Percentiles rank a stretch among this genome's conserved stretches.
phyloP scores from a whole-genome alignment of 2,797 vertebrate species.

The Trichosurus vulpecula region DNA sequence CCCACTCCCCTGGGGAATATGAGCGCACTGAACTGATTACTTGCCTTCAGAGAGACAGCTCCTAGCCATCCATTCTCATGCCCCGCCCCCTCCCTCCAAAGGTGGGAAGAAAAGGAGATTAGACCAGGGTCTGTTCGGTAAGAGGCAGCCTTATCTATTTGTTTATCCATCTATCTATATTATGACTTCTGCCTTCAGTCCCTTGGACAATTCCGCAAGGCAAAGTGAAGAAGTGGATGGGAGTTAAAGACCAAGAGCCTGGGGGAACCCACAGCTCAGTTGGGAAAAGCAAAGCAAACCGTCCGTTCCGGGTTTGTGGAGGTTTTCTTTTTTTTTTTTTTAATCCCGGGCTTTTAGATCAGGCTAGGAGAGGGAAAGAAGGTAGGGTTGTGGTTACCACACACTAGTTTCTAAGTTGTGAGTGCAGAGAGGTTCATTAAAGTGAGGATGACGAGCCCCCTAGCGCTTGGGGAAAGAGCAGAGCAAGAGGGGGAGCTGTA shows the following conservation, averaged over 20 bases:
- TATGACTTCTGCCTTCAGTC: conserved; percentile 34
- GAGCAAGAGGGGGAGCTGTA: neutral
- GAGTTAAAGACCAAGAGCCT: conserved; percentile 2
- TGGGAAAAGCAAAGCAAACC: neutral
- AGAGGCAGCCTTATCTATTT: conserved; percentile 65
- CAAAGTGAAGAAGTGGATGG: conserved; percentile 19
- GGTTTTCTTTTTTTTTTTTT: neutral
- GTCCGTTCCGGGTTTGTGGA: neutral
- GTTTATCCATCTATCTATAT: neutral
- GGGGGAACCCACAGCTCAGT: neutral
- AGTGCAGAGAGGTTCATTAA: neutral
- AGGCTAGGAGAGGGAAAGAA: neutral
- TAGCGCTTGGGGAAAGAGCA: neutral
- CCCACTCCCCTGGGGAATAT: neutral
- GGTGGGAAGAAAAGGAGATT: conserved; percentile 70
- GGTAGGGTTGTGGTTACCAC: neutral
- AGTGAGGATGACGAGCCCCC: neutral
- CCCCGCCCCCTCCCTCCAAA: conserved; percentile 25
- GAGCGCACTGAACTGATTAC: conserved; percentile 58
- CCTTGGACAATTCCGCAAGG: neutral
- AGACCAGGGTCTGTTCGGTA: conserved; percentile 65
- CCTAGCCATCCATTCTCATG: conserved; percentile 51
- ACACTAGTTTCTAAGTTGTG: neutral
- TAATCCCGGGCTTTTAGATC: neutral
- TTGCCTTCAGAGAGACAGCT: conserved; percentile 69